Percentiles rank a stretch among this genome's conserved stretches.
These are phyloP conservation scores for Lophius piscatorius DNA, from an alignment of 2,113 vertebrate species.

Conservation along the genomic window DNA sequence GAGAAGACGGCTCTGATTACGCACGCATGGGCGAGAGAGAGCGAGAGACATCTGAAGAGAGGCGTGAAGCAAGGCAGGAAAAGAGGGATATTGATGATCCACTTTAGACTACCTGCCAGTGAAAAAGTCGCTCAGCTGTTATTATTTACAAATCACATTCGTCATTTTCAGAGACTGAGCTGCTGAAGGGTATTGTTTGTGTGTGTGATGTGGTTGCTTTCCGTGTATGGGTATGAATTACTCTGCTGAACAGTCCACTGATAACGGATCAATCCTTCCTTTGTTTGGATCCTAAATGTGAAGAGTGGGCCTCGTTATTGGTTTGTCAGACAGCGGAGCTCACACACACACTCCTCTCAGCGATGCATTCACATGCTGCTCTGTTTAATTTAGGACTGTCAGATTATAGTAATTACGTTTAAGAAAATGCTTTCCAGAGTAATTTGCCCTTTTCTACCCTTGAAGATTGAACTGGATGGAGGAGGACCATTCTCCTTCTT, in stretches of 20 bases:
- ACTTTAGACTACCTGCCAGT: slow-evolving; percentile 33
- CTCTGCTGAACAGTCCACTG: slow-evolving; percentile 31
- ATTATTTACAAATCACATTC: slow-evolving; percentile 24
- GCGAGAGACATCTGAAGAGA: neutral
- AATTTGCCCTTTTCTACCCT: slow-evolving; percentile 58
- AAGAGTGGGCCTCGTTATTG: slow-evolving; percentile 50
- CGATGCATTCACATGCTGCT: slow-evolving; percentile 38
- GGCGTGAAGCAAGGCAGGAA: slow-evolving; percentile 21
- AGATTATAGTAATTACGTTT: slow-evolving; percentile 65
- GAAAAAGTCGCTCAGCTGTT: slow-evolving; percentile 49
- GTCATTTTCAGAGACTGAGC: slow-evolving; percentile 12
- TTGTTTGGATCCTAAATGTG: slow-evolving; percentile 40
- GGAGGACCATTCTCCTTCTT: neutral
- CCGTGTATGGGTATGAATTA: slow-evolving; percentile 28
- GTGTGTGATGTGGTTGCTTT: too few species aligned
- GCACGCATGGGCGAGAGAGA: slow-evolving; percentile 21
- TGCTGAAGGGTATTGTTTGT: neutral
- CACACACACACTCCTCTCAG: slow-evolving; percentile 25
- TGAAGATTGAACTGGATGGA: slow-evolving; percentile 29
- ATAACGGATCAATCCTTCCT: slow-evolving; percentile 45
- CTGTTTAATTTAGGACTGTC: slow-evolving; percentile 54
- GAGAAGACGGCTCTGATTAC: slow-evolving; percentile 43
- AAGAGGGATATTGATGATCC: slow-evolving; percentile 31
- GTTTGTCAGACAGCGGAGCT: slow-evolving; percentile 7
- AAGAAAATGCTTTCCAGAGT: slow-evolving; percentile 57